These are phyloP conservation scores for Podarcis muralis DNA, from an alignment of 2,113 vertebrate genomes.

Conservation along the genomic window DNA sequence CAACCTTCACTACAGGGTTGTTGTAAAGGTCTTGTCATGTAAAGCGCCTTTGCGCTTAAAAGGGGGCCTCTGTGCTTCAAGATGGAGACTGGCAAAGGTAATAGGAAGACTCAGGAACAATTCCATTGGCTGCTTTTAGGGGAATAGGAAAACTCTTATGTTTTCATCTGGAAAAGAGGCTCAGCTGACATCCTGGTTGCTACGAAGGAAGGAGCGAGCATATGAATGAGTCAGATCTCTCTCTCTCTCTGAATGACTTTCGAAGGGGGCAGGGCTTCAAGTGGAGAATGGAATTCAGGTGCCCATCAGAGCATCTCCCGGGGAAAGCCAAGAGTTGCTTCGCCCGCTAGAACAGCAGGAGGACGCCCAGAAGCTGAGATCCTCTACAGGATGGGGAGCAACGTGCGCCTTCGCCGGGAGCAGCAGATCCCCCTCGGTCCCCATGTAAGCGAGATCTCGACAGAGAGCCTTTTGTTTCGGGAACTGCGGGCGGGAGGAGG, in stretches of 20 bases:
- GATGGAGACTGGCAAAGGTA: background rate
- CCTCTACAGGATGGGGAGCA: background rate
- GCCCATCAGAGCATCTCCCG: background rate
- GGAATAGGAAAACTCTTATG: background rate
- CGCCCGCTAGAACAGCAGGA: background rate
- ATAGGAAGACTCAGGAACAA: background rate
- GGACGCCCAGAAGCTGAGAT: background rate
- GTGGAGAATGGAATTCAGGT: background rate
- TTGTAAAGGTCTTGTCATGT: too few relatives aligned
- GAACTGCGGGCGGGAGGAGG: background rate
- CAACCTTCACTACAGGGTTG: too few relatives aligned
- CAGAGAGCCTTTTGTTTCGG: constrained; percentile 4
- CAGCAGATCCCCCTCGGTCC: constrained; percentile 4
- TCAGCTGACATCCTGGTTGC: background rate
- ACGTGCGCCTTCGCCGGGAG: background rate
- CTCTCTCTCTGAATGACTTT: background rate
- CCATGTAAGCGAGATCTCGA: background rate
- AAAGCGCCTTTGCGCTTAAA: too few relatives aligned
- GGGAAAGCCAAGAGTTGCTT: background rate
- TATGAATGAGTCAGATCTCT: background rate
- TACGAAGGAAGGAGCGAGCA: background rate
- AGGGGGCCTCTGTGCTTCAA: too few relatives aligned
- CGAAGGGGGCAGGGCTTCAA: background rate
- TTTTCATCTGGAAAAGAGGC: background rate
- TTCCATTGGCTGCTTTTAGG: too few relatives aligned